A percentile compares a stretch with the other conserved stretches of the same genome.
phyloP scores from a whole-genome alignment of 2,113 vertebrate species.

The Mohoua ochrocephala region DNA sequence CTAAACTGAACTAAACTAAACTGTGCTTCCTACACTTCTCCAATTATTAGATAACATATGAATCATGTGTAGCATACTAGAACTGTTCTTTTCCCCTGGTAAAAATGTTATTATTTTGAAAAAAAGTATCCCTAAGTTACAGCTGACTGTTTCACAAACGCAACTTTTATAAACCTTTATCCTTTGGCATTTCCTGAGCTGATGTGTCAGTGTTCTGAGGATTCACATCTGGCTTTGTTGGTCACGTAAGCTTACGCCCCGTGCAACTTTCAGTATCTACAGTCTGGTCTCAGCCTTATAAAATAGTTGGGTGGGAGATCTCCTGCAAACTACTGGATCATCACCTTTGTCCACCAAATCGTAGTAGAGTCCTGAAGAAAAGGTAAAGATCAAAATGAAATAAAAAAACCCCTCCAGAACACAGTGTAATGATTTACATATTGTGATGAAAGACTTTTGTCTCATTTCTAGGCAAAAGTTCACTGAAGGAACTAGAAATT shows the following conservation, averaged over 20 bases:
- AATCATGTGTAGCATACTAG: neutral
- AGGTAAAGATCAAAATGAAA: neutral
- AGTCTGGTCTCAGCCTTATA: neutral
- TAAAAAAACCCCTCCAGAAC: accelerated
- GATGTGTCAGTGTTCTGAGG: constrained; percentile 65
- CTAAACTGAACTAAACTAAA: neutral
- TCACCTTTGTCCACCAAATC: neutral
- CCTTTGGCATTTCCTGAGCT: constrained; percentile 63
- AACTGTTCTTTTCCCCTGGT: neutral
- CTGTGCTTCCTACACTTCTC: neutral
- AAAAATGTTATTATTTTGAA: neutral
- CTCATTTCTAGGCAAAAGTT: neutral
- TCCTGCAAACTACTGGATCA: neutral
- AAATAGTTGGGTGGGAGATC: neutral
- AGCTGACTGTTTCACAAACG: constrained; percentile 44
- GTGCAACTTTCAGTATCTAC: neutral
- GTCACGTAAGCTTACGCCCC: constrained; percentile 33
- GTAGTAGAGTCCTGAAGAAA: neutral
- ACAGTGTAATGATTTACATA: neutral
- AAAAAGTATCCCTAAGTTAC: neutral
- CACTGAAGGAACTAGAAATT: neutral
- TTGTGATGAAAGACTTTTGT: neutral
- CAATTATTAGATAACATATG: neutral
- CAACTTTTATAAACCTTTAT: constrained; percentile 56
- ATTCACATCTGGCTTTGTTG: constrained; percentile 55